A percentile compares a stretch with the other conserved stretches of the same genome.
Evolutionary conservation across 2,888 invertebrate genomes (phyloP).

Genomic region (Macroteleia sp.): DNA sequence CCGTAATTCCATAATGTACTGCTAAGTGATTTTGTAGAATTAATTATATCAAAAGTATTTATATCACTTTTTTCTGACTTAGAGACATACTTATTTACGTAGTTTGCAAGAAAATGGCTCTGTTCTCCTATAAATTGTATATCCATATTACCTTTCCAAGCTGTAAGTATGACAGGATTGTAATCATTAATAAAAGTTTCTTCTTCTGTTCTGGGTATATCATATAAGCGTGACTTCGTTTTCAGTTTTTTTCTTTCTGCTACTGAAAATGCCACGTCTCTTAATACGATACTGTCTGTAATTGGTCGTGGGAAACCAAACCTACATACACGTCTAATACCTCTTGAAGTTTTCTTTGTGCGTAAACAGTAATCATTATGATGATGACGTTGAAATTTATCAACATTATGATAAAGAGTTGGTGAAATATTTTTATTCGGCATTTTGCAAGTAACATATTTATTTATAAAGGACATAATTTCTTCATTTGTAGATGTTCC

Average conservation of each 20-base stretch:
- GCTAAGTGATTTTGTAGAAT: slow-evolving; percentile 70
- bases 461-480: slow-evolving; percentile 64
- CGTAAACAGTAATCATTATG: slow-evolving; percentile 69
- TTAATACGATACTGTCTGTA: slow-evolving; percentile 55
- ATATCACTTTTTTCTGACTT: slow-evolving; percentile 72
- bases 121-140: no score
- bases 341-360: slow-evolving; percentile 50
- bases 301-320: slow-evolving; percentile 67
- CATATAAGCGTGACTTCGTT: slow-evolving; percentile 70
- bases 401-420: slow-evolving; percentile 67
- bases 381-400: slow-evolving; percentile 70
- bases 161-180: no score
- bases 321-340: slow-evolving; percentile 60
- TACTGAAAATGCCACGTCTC: no score
- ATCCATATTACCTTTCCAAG: no score
- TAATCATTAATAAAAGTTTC: slow-evolving; percentile 65
- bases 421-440: slow-evolving; percentile 67
- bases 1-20: slow-evolving; percentile 68
- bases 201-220: slow-evolving; percentile 69
- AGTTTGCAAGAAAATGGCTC: slow-evolving; percentile 69
- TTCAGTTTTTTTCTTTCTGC: slow-evolving; percentile 69
- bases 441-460: no score
- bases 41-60: slow-evolving; percentile 68
- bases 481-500: no score
- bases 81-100: slow-evolving; percentile 71